Evolutionary conservation across 2,888 invertebrate species (phyloP), one percentile per base, ranked within the genome.

Genomic region (Mystacides longicornis): DNA sequence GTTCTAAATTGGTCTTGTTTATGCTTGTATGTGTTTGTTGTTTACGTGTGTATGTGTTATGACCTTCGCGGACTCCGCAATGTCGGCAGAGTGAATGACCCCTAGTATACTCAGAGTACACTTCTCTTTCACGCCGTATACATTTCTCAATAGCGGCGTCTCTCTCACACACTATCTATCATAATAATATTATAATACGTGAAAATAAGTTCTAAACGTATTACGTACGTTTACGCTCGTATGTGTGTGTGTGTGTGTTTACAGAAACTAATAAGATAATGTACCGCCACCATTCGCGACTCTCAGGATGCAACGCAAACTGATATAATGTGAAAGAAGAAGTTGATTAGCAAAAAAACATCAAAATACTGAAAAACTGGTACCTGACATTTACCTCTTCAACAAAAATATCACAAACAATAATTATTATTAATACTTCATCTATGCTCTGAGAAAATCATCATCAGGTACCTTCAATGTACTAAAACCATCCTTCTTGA

Each of bases 21-120:
- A 27, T 27, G 27, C 11, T 7, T 27, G 27, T 27, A 27, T 27
- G 11, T 27, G 11, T 27, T 7, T 11, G 11, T 37, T 37, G 37
- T 37, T 4, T 37, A 14, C 3, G 37, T 37, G 37, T 37, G 37
- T 48, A 48, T 20, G 46, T 18, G 3, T 23, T 23, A 23, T 60
- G 60, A 60, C 60, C 60, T 60, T 60, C 56, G 55, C 50, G 46
- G 37, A 23, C 56, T 56, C 56, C 51, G 55, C 58, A 60, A 60
- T 60, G 60, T 60, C 60, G 60, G 52, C 48, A 48, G 56, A 55
- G 60, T 60, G 58, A 56, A 56, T 58, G 60, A 60, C 60, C 60
- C 56, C 48, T 49, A 37, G 37, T 37, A 37, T 16, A 37, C 37
- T n/a, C 37, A 14, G 7, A 37, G 16, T 37, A 3, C 14, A 14